A percentile compares a stretch with the other conserved stretches of the same genome.
Conservation (phyloP, 2,113 vertebrate genomes). For the Neodon shergylaensis region DNA sequence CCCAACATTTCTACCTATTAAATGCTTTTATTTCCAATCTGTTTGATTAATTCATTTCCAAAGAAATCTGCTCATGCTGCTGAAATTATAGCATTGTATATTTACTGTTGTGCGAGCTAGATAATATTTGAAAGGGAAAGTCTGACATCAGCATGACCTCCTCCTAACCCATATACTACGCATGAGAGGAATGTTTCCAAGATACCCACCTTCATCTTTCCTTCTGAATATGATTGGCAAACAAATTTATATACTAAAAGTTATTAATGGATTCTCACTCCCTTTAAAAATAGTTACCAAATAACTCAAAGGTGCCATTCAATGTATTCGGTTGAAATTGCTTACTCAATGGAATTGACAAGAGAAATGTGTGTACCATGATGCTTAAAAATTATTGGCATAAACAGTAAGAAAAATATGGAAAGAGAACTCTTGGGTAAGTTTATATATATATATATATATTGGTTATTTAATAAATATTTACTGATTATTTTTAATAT, state of each 20-base stretch:
- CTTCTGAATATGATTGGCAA: constrained; percentile 52
- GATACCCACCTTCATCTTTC: constrained; percentile 10
- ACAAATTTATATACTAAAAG: not conserved
- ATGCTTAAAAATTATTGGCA: constrained; percentile 29
- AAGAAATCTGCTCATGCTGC: not conserved
- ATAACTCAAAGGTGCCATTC: constrained; percentile 31
- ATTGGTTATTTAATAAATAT: constrained; percentile 47
- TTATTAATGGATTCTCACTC: constrained; percentile 11
- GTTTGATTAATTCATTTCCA: not conserved
- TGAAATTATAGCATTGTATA: not conserved
- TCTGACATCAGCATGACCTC: not conserved
- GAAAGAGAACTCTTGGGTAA: not conserved
- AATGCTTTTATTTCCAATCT: constrained; percentile 7
- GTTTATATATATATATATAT: not conserved
- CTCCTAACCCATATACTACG: not conserved
- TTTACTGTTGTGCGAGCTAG: not conserved
- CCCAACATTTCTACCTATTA: not conserved
- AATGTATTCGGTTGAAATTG: constrained; percentile 15
- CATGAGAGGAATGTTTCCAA: not conserved
- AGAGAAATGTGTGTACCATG: not conserved
- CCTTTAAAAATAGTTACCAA: constrained; percentile 38
- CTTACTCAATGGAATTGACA: constrained; percentile 14
- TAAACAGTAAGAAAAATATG: constrained; percentile 27
- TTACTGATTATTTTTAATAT: constrained; percentile 31
- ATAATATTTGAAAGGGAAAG: not conserved